Percentiles rank a stretch among this genome's conserved stretches.
phyloP scores from a whole-genome alignment of 2,113 vertebrate genomes.

The Laticauda laticaudata region DNA sequence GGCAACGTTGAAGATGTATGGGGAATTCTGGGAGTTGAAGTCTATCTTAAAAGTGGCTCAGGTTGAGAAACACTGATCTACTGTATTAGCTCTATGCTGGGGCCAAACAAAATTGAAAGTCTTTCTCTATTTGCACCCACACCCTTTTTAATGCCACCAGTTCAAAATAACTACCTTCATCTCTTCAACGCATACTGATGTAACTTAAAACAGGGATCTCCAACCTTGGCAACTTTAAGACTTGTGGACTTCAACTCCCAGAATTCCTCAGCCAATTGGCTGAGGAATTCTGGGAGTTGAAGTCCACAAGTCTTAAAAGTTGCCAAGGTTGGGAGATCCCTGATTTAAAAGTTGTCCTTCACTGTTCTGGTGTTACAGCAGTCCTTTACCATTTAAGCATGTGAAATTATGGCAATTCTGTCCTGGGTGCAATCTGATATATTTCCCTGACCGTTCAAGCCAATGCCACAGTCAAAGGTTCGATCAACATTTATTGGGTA shows the following conservation, averaged over 20 bases:
- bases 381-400: not conserved
- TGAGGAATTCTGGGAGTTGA: no score
- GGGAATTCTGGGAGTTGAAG: not conserved
- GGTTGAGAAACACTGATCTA: not conserved
- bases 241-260: no score
- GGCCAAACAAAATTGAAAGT: not conserved
- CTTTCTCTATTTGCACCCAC: not conserved
- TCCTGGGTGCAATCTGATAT: not conserved
- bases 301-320: no score
- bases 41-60: not conserved
- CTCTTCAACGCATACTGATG: not conserved
- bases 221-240: no score
- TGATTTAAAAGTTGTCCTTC: not conserved
- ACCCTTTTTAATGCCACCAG: not conserved
- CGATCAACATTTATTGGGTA: not conserved
- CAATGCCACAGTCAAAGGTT: not conserved
- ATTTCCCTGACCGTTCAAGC: not conserved
- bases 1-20: not conserved
- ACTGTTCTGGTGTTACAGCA: not conserved
- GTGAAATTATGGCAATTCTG: not conserved
- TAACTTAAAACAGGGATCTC: not conserved
- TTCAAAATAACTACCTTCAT: not conserved
- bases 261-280: no score
- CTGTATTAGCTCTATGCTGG: not conserved
- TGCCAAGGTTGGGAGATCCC: no score